phyloP scores from a whole-genome alignment of 2,113 vertebrate genomes.

The Oplegnathus fasciatus region DNA sequence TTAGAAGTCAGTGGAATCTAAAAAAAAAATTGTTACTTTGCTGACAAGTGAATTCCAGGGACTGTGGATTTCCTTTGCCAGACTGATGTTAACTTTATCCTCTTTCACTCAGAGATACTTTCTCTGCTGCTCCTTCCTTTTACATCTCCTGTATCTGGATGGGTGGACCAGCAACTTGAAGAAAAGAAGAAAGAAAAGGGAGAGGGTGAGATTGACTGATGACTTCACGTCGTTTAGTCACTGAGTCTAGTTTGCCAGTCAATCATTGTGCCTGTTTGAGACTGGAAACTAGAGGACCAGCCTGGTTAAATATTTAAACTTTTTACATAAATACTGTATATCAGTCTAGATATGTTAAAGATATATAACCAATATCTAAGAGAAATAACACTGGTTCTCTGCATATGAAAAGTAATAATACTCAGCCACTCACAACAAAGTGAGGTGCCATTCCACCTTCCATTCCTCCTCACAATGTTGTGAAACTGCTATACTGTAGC shows the following conservation, averaged over 20 bases:
- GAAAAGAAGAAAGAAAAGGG: not conserved
- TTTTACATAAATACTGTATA: not conserved
- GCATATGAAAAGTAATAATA: not conserved
- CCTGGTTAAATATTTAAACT: not conserved
- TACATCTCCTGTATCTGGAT: not conserved
- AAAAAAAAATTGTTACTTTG: not conserved
- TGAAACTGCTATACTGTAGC: not conserved
- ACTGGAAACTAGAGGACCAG: not conserved
- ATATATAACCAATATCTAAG: not conserved
- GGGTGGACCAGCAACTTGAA: not conserved
- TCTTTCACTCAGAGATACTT: not conserved
- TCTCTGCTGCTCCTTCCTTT: not conserved
- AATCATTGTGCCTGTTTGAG: not conserved
- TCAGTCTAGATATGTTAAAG: not conserved
- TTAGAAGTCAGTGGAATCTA: not conserved
- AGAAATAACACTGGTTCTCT: not conserved
- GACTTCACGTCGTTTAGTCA: slow-evolving; percentile 8
- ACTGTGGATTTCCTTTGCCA: not conserved
- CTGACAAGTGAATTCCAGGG: not conserved
- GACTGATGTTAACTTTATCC: not conserved
- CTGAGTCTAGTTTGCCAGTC: not conserved
- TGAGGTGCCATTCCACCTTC: not conserved
- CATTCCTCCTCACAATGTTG: not conserved
- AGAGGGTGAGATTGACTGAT: not conserved
- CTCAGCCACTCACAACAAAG: not conserved